phyloP scores from a whole-genome alignment of 1,140 invertebrate species.

The Melitaea cinxia region DNA sequence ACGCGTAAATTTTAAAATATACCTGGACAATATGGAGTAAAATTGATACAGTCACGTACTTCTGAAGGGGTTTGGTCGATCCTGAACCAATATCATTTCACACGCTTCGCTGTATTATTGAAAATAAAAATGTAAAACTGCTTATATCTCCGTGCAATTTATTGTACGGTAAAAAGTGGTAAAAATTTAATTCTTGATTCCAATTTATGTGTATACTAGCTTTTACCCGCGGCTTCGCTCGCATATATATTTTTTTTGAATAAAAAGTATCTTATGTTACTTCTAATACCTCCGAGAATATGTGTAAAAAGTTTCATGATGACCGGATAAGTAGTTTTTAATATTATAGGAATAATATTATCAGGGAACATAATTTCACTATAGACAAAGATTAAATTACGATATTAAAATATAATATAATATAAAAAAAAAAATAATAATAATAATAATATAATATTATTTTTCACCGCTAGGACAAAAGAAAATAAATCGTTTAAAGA shows the following conservation, averaged over 20 bases:
- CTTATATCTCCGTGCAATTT: constrained; percentile 21
- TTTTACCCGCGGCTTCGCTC: background rate
- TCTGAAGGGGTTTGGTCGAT: constrained; percentile 25
- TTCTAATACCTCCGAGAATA: too few species aligned
- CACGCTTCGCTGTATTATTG: constrained; percentile 37
- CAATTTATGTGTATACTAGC: background rate
- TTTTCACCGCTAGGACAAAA: too few species aligned
- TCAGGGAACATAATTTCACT: too few species aligned
- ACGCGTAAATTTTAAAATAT: background rate
- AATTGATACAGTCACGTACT: constrained; percentile 42
- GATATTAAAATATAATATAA: too few species aligned
- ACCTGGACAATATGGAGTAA: constrained; percentile 34
- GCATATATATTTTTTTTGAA: constrained; percentile 12
- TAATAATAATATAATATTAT: too few species aligned
- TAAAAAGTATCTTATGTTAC: too few species aligned
- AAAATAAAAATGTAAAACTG: constrained; percentile 31
- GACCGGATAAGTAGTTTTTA: too few species aligned
- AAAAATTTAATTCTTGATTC: background rate
- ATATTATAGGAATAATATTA: too few species aligned
- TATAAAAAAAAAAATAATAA: too few species aligned
- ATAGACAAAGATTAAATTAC: too few species aligned
- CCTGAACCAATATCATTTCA: constrained; percentile 39
- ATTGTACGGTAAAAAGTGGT: constrained; percentile 7
- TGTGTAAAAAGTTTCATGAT: too few species aligned
- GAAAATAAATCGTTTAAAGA: too few species aligned